phyloP scores from a whole-genome alignment of 92 coral and sea anemone species.

The Nematostella vectensis region DNA sequence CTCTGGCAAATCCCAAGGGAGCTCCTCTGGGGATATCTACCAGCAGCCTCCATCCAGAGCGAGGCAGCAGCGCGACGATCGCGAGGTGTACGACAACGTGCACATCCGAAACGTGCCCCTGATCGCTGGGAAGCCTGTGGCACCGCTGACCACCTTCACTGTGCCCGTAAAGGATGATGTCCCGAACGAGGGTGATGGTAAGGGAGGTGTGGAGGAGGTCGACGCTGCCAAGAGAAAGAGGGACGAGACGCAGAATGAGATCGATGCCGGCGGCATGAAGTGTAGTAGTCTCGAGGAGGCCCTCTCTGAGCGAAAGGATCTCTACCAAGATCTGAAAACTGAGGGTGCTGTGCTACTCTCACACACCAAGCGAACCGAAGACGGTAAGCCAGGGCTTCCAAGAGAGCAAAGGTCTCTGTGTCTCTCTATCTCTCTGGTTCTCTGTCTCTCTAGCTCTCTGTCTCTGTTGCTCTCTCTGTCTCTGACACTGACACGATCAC shows the following conservation, averaged over 20 bases:
- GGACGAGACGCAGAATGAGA: slow-evolving; percentile 11
- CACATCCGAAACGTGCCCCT: slow-evolving; percentile 29
- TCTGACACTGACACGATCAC: too few species aligned
- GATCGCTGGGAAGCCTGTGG: not conserved
- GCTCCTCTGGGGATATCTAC: slow-evolving; percentile 14
- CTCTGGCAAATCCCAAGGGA: slow-evolving; percentile 7
- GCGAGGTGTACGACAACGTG: slow-evolving; percentile 44
- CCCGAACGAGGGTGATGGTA: not conserved
- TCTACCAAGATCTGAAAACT: slow-evolving; percentile 31
- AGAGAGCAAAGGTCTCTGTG: not conserved
- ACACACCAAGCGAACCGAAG: slow-evolving; percentile 21
- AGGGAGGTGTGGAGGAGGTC: slow-evolving; percentile 9
- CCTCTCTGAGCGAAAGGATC: slow-evolving; percentile 58
- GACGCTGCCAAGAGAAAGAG: slow-evolving; percentile 7
- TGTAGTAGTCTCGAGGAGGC: slow-evolving; percentile 46
- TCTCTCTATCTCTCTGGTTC: not conserved
- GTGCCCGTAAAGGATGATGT: not conserved
- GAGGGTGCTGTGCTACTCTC: slow-evolving; percentile 62
- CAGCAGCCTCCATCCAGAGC: slow-evolving; percentile 30
- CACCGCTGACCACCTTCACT: not conserved
- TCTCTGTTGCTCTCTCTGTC: too few species aligned
- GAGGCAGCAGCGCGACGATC: slow-evolving; percentile 1
- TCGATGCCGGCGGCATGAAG: slow-evolving; percentile 88
- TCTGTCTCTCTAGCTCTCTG: too few species aligned
- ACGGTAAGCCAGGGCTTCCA: too few species aligned